Conservation (phyloP, 2,888 invertebrate species). For the Ommatoiulus sabulosus region DNA sequence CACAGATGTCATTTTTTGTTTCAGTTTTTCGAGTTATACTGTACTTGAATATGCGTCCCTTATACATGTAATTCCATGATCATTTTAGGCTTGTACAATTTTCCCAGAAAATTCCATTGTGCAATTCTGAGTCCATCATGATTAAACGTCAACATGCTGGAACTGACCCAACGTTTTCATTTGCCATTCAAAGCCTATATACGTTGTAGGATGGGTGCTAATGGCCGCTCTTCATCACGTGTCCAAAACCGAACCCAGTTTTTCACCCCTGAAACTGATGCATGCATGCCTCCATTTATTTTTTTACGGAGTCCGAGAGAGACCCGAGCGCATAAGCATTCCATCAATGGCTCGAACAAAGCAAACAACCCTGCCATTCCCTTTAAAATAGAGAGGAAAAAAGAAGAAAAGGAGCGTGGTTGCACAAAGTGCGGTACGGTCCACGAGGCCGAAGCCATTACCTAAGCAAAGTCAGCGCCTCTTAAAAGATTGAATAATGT, state of each 20-base stretch:
- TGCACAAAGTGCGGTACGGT: constrained; percentile 10
- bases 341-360: neutral
- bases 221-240: constrained; percentile 22
- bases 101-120: too few relatives aligned
- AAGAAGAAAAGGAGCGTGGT: neutral
- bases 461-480: neutral
- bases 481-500: constrained; percentile 51
- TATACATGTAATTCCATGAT: too few relatives aligned
- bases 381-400: neutral
- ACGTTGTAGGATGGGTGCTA: neutral
- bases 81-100: too few relatives aligned
- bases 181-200: neutral
- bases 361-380: neutral
- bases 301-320: neutral
- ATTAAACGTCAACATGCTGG: too few relatives aligned
- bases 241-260: neutral
- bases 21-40: too few relatives aligned
- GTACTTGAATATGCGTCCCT: too few relatives aligned
- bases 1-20: too few relatives aligned
- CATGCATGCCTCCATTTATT: neutral
- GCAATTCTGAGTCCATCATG: too few relatives aligned
- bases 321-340: neutral
- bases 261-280: neutral
- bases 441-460: constrained; percentile 8
- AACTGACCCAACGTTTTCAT: neutral